These are phyloP conservation scores for Amblyopsis hoosieri DNA, from an alignment of 2,797 vertebrate genomes.

Conservation along the genomic window DNA sequence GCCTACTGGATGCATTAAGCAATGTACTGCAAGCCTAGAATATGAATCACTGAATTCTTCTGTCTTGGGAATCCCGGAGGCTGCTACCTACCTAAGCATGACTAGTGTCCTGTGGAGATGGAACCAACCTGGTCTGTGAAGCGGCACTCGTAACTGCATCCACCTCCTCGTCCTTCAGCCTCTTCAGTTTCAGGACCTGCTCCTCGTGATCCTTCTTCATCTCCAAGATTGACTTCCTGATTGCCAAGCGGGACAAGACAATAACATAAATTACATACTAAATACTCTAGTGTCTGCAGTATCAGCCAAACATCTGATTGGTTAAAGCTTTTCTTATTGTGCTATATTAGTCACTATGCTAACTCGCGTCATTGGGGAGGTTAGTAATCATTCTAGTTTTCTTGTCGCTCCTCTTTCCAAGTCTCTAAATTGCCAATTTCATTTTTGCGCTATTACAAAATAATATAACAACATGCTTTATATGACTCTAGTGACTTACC, in stretches of 20 bases:
- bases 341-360: not conserved
- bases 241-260: slow-evolving; percentile 1
- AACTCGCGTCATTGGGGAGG: not conserved
- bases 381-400: too few relatives aligned
- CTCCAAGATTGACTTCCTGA: slow-evolving; percentile 84
- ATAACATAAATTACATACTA: not conserved
- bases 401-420: too few relatives aligned
- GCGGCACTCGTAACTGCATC: slow-evolving; percentile 90
- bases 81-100: too few relatives aligned
- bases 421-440: too few relatives aligned
- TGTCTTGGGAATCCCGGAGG: too few relatives aligned
- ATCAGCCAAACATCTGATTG: not conserved
- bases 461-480: not conserved
- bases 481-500: slow-evolving; percentile 57
- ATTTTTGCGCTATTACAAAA: too few relatives aligned
- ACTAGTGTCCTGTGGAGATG: not conserved
- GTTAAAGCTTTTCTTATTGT: too few relatives aligned
- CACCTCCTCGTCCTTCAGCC: slow-evolving; percentile 88
- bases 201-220: slow-evolving; percentile 90
- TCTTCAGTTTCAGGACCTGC: slow-evolving; percentile 85
- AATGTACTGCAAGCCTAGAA: too few relatives aligned
- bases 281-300: not conserved
- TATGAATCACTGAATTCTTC: too few relatives aligned
- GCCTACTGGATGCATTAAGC: too few relatives aligned
- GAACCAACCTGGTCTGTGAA: slow-evolving; percentile 85